A percentile compares a stretch with the other conserved stretches of the same genome.
These are phyloP conservation scores for Nematopogon swammerdamellus DNA, from an alignment of 2,888 invertebrate species.

Conservation along the genomic window DNA sequence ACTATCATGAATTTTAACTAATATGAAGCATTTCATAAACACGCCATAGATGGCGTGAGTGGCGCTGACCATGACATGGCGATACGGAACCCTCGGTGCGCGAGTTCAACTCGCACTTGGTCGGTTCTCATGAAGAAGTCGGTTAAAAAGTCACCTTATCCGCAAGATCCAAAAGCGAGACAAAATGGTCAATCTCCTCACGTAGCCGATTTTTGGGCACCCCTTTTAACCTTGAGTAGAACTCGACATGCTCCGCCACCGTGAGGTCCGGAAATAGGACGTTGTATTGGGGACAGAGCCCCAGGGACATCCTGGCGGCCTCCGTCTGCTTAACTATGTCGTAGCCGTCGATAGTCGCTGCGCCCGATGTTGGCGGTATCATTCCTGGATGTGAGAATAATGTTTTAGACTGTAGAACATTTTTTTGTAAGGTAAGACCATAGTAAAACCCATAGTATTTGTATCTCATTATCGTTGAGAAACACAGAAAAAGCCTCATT, in stretches of 20 bases:
- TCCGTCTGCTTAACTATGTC: conserved; percentile 68
- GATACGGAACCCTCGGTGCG: too few species aligned
- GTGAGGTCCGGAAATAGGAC: conserved; percentile 81
- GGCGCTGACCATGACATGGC: too few species aligned
- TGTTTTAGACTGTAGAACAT: too few species aligned
- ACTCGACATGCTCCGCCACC: conserved; percentile 78
- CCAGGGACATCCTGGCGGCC: conserved; percentile 68
- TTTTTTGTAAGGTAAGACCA: too few species aligned
- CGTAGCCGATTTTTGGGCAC: conserved; percentile 46
- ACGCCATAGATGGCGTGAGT: too few species aligned
- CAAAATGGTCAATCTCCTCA: conserved; percentile 64
- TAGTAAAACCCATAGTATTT: too few species aligned
- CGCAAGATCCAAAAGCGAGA: conserved; percentile 63
- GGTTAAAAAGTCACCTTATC: conserved; percentile 52
- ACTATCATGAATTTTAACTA: too few species aligned
- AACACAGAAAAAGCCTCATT: too few species aligned
- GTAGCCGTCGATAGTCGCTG: conserved; percentile 69
- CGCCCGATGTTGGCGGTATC: conserved; percentile 68
- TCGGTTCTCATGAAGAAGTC: too few species aligned
- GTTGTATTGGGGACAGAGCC: conserved; percentile 85
- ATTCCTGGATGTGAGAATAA: conserved; percentile 50
- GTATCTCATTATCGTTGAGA: too few species aligned
- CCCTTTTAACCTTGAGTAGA: conserved; percentile 76
- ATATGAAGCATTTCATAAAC: too few species aligned
- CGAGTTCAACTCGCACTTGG: too few species aligned